phyloP scores from a whole-genome alignment of 1,140 invertebrate genomes.

The Scaptomyza pallida region DNA sequence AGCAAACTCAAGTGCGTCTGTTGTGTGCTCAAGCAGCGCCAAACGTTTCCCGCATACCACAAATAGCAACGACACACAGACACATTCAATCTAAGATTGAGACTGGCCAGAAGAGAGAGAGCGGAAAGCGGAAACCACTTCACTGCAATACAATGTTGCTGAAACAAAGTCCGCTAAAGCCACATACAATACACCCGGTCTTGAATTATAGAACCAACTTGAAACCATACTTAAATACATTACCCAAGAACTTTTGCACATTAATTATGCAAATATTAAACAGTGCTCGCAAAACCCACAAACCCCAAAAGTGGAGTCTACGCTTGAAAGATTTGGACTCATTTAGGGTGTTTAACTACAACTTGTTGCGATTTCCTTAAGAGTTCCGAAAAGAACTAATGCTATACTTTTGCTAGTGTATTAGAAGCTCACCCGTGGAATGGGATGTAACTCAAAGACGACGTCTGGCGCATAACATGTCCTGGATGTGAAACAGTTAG shows the following conservation, averaged over 20 bases:
- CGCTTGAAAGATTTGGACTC: no score
- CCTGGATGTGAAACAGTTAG: constrained; percentile 8
- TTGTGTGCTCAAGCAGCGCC: constrained; percentile 67
- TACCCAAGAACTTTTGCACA: constrained; percentile 6
- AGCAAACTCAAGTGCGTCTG: constrained; percentile 51
- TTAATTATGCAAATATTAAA: constrained; percentile 10
- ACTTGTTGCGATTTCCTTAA: no score
- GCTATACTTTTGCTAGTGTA: constrained; percentile 19
- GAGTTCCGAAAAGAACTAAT: background rate
- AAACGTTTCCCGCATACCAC: constrained; percentile 49
- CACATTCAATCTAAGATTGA: constrained; percentile 32
- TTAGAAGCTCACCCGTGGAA: constrained; percentile 4
- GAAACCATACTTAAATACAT: constrained; percentile 16
- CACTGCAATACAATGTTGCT: constrained; percentile 32
- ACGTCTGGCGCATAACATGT: constrained; percentile 28
- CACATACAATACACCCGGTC: constrained; percentile 16
- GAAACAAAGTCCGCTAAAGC: constrained; percentile 27
- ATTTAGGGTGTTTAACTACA: no score
- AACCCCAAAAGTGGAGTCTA: no score
- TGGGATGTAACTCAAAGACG: constrained; percentile 27
- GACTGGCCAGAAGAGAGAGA: constrained; percentile 43
- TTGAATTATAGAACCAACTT: constrained; percentile 13
- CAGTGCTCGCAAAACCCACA: constrained; percentile 1
- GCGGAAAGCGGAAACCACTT: constrained; percentile 37
- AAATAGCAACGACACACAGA: constrained; percentile 45